Evolutionary conservation across 1,140 invertebrate species (phyloP).

Genomic region (Solenopsis fugax): DNA sequence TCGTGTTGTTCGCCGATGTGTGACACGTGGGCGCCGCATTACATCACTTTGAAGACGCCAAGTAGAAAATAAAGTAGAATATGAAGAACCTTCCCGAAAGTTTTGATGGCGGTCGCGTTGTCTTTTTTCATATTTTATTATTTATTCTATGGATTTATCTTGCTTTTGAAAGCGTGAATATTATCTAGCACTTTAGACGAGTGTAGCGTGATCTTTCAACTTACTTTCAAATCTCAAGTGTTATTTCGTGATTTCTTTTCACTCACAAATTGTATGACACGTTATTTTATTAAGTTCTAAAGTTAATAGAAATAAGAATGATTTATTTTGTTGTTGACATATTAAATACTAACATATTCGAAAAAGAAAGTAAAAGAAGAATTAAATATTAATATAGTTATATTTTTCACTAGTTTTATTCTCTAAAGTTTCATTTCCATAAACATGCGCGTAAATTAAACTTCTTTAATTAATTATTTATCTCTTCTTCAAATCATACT

Average conservation of each 20-base stretch:
- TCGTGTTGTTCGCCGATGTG: conserved; percentile 41
- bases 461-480: conserved; percentile 28
- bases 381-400: not conserved
- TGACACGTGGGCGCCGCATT: conserved; percentile 23
- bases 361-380: not conserved
- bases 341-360: not conserved
- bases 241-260: not conserved
- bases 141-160: conserved; percentile 12
- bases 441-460: conserved; percentile 3
- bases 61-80: conserved; percentile 16
- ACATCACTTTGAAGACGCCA: conserved; percentile 17
- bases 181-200: not conserved
- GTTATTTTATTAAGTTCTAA: not conserved
- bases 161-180: not conserved
- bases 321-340: not conserved
- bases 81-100: conserved; percentile 4
- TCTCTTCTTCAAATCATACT: not conserved
- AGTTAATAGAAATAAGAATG: not conserved
- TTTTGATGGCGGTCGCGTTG: not conserved
- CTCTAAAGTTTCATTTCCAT: not conserved
- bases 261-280: not conserved
- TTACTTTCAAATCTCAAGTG: not conserved
- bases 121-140: conserved; percentile 13
- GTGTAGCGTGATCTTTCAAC: not conserved
- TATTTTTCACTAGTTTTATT: conserved; percentile 8